Base-by-base conservation (phyloP, 2,888 invertebrate genomes). In the Scrobipalpa atriplicella region DNA sequence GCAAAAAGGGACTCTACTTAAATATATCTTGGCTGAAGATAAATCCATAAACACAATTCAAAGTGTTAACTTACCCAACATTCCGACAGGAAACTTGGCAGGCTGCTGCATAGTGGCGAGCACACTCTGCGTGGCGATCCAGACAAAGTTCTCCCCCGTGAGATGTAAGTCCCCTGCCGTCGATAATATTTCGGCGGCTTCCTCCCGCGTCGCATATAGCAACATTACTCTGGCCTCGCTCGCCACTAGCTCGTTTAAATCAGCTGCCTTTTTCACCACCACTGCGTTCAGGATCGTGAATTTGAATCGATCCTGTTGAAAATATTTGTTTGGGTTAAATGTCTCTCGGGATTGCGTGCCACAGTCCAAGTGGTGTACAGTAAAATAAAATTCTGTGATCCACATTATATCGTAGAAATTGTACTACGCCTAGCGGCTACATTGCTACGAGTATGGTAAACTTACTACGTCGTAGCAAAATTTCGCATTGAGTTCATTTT, bases 121-220 rank as follows among this genome's bases (percentile, higher is more conserved):
- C 73, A 98, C 98, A 82, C 97, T 97, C 86, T 99, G 98, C 63
- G 98, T 98, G 19, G 98, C 98, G 68, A 99, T 98, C 99, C 99
- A 99, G 10, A 99, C 97, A 87, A 98, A 98, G 86, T 98, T 98
- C 87, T 98, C 98, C 9, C 97, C 97, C 5, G 96, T 97, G 70
- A 98, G 95, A 74, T 96, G 96, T 75, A 95, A 93, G 75, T 95
- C 95, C 67, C 95, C 93, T 2, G 97, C 97, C 39, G 95, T 95
- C 41, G 94, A 93, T 75, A 98, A 92, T 73, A 98, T 98, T 78
- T 95, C 95, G 69, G 95, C 95, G 21, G 98, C 98, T 87, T 98
- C 98, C 80, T 97, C 96, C 67, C 96, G 94, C 36, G 98, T 98
- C 75, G 97, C 97, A 86, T 98, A 98, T 67, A 99, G 93, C 47